Percentiles rank a stretch among this genome's conserved stretches.
These are phyloP conservation scores for Phoenicopterus ruber DNA, from an alignment of 2,113 vertebrate species.

Conservation along the genomic window DNA sequence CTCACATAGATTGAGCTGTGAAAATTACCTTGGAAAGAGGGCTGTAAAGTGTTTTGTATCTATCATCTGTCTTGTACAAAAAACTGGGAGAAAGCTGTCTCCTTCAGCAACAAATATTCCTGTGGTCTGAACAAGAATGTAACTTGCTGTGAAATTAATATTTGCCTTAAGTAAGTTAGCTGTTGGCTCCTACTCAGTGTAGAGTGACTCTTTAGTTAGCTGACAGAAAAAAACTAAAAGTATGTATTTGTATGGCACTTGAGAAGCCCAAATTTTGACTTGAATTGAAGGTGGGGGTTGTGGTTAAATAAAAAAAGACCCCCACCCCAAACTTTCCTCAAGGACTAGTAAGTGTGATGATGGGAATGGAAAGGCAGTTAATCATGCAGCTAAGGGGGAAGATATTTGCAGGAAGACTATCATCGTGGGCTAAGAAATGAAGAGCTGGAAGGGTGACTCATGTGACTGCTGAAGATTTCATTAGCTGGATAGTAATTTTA, in stretches of 20 bases:
- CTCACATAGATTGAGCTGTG: background rate
- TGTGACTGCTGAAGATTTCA: background rate
- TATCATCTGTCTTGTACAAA: background rate
- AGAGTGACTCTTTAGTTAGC: background rate
- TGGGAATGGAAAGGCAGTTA: background rate
- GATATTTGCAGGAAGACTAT: background rate
- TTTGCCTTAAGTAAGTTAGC: background rate
- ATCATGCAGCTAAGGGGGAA: background rate
- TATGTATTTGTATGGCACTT: background rate
- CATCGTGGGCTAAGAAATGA: background rate
- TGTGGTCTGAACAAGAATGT: background rate
- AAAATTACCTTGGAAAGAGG: background rate
- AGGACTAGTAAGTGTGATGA: background rate
- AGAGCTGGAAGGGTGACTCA: background rate
- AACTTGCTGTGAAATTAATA: background rate
- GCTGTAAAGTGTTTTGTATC: background rate
- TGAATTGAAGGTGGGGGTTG: accelerated
- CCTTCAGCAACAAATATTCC: background rate
- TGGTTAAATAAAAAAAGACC: background rate
- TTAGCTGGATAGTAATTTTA: background rate
- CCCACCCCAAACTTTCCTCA: background rate
- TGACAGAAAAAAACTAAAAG: background rate
- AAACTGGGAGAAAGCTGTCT: background rate
- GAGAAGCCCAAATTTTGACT: background rate
- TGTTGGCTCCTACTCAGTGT: background rate